Evolutionary conservation across 2,113 vertebrate genomes (phyloP).

Genomic region (Gymnarchus niloticus): DNA sequence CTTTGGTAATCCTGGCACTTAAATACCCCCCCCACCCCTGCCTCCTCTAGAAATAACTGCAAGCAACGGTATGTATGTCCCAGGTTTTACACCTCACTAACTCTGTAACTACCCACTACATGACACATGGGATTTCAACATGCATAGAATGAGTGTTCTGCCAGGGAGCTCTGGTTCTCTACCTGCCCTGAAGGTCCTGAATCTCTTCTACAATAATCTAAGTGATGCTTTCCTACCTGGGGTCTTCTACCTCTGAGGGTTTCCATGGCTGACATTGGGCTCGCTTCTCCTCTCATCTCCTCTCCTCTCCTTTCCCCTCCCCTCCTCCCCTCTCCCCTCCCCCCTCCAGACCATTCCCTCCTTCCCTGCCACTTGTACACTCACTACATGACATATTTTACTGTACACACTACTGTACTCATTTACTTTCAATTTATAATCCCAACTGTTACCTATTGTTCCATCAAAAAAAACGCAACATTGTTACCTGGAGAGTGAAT

Average conservation of each 20-base stretch:
- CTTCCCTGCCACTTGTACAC: neutral
- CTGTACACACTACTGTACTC: neutral
- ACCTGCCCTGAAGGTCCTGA: neutral
- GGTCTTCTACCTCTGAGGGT: neutral
- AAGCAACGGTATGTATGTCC: no score
- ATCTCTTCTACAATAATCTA: neutral
- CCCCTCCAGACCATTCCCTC: neutral
- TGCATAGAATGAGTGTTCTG: neutral
- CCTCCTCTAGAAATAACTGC: no score
- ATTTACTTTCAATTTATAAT: neutral
- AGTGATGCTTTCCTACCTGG: neutral
- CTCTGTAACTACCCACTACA: no score
- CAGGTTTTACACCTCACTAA: neutral
- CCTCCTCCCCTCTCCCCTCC: neutral
- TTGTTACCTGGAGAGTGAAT: neutral
- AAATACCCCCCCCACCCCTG: no score
- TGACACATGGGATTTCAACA: neutral
- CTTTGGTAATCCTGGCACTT: no score
- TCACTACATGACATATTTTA: neutral
- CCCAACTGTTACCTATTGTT: neutral
- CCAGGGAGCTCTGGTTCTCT: neutral
- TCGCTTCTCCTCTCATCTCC: neutral
- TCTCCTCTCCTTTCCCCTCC: neutral
- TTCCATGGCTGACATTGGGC: neutral
- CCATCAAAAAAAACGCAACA: neutral